Percentiles rank a stretch among this genome's conserved stretches.
phyloP scores from a whole-genome alignment of 1,140 invertebrate species.

The Andrena cerasifolii region DNA sequence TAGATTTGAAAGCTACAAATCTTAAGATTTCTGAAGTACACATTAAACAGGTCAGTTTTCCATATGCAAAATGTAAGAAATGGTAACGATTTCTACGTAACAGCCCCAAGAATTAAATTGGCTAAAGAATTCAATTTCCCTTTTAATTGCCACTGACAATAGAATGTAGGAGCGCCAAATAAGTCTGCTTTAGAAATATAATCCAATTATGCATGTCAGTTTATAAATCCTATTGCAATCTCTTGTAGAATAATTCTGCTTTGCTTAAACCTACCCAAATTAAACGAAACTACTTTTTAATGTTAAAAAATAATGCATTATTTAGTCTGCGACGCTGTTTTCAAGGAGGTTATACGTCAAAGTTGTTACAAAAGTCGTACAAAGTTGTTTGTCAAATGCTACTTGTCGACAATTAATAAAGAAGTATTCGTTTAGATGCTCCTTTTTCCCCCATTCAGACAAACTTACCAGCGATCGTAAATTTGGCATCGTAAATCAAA shows the following conservation, averaged over 20 bases:
- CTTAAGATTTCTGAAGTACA: background rate
- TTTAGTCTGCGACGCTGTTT: background rate
- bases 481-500: slow-evolving; percentile 43
- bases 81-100: too few species aligned
- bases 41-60: background rate
- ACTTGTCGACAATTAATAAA: background rate
- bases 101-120: too few species aligned
- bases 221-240: background rate
- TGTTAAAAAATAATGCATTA: slow-evolving; percentile 10
- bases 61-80: background rate
- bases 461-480: slow-evolving; percentile 58
- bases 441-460: background rate
- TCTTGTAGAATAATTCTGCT: background rate
- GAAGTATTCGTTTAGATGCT: background rate
- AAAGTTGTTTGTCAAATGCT: too few species aligned
- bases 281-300: background rate
- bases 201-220: background rate
- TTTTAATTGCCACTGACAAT: too few species aligned
- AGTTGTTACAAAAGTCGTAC: too few species aligned
- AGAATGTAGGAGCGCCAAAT: too few species aligned
- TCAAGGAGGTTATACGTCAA: background rate
- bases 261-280: background rate
- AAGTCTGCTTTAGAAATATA: slow-evolving; percentile 7
- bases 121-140: too few species aligned
- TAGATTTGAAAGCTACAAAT: background rate